Base-by-base conservation (phyloP, 2,113 vertebrate species). In the Perca fluviatilis region DNA sequence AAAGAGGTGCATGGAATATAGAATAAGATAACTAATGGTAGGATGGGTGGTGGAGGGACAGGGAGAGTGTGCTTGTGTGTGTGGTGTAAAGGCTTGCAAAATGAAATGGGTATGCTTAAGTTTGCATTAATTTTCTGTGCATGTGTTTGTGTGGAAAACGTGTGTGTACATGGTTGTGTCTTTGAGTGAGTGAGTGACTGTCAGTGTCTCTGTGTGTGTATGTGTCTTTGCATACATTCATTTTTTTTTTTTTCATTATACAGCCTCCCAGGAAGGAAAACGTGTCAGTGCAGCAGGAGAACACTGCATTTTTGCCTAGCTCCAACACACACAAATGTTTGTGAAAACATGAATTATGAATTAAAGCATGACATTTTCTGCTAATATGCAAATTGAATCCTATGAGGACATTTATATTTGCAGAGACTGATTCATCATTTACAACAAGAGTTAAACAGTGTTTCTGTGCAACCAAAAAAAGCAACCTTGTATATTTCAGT, bases 1-100 rank as follows among this genome's bases (percentile, higher is more conserved):
- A 73, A 58, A 60, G 25, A 74, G 56, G 68, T 51, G 74, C 12
- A 21, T 66, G 25, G 79, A 91, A 85, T 90, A 78, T 56, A 66
- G 53, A 90, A 80, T 19, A 33, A 57, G 70, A 14, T 5, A 79
- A 53, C 7, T 61, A 66, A 58, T 53, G 46, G 25, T 33, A 14
- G 6, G 47, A 18, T 56, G 14, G 30, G 9, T 63, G 57, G 33
- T 58, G 11, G 40, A 56, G 16, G 25, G 8, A 68, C 4, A 50
- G 18, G 7, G 53, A 61, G 30, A 18, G 15, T 3, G 15, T 21
- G 27, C 5, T 63, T 72, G 18, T 16, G 9, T 27, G 36, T 74
- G 79, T 65, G 79, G 66, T 21, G 57, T 56, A 36, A 27, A 57
- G 19, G 43, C 46, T 82, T 78, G 47, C 68, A 58, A 54, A 78